phyloP scores from a whole-genome alignment of 2,797 vertebrate species.

The Chiropotes sagulatus region DNA sequence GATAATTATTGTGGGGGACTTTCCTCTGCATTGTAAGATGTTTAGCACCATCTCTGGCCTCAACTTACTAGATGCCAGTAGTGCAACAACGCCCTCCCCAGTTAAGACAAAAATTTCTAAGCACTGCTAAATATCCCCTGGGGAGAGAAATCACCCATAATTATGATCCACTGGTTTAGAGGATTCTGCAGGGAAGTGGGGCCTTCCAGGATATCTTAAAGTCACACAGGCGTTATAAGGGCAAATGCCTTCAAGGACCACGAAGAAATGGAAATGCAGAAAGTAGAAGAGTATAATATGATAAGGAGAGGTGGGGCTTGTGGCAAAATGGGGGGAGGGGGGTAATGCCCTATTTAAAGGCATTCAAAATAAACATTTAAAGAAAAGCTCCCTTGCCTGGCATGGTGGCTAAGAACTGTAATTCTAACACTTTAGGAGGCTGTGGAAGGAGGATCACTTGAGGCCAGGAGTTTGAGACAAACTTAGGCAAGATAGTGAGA shows the following conservation, averaged over 20 bases:
- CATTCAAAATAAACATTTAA: not conserved
- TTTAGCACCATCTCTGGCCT: not conserved
- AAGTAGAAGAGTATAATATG: not conserved
- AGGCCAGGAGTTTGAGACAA: too few relatives aligned
- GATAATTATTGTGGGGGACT: not conserved
- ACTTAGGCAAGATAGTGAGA: too few relatives aligned
- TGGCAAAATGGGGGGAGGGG: not conserved
- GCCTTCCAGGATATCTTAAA: not conserved
- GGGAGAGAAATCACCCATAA: not conserved
- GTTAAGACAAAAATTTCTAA: not conserved
- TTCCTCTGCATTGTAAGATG: not conserved
- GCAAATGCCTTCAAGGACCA: not conserved
- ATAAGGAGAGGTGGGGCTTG: not conserved
- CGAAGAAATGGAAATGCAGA: not conserved
- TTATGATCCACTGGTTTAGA: not conserved
- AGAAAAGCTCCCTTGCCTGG: not conserved
- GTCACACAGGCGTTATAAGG: not conserved
- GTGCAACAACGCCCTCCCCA: not conserved
- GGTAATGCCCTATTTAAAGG: not conserved
- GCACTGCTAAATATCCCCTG: not conserved
- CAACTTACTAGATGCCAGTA: not conserved
- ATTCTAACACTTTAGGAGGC: too few relatives aligned
- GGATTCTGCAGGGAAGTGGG: not conserved
- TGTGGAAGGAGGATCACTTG: too few relatives aligned
- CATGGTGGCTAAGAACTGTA: too few relatives aligned